phyloP scores from a whole-genome alignment of 2,113 vertebrate genomes.

The Dermatemys mawii region DNA sequence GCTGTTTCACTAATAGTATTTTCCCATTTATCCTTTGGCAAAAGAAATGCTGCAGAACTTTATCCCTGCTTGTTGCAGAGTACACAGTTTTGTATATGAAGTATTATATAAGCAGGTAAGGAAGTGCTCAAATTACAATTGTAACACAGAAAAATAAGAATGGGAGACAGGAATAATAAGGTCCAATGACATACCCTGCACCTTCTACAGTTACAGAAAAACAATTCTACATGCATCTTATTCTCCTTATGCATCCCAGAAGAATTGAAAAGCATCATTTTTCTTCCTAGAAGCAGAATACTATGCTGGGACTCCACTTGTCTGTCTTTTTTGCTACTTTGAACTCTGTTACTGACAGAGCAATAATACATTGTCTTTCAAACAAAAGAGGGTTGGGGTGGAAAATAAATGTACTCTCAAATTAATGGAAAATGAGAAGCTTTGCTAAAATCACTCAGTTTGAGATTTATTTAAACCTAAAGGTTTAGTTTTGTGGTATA shows the following conservation, averaged over 20 bases:
- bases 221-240: background rate
- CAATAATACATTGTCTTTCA: slow-evolving; percentile 4
- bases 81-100: background rate
- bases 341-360: background rate
- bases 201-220: background rate
- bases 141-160: background rate
- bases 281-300: background rate
- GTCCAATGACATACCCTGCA: background rate
- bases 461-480: background rate
- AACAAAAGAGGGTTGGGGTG: slow-evolving; percentile 13
- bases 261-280: background rate
- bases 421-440: fast-evolving
- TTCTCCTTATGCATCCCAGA: background rate
- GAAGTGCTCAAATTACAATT: background rate
- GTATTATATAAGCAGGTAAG: background rate
- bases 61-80: background rate
- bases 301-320: background rate
- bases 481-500: background rate
- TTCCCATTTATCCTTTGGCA: background rate
- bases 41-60: background rate
- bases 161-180: background rate
- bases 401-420: background rate
- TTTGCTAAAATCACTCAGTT: background rate
- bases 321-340: fast-evolving
- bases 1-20: background rate